Evolutionary conservation across 2,797 vertebrate species (phyloP).

Genomic region (Poecilia gillii): DNA sequence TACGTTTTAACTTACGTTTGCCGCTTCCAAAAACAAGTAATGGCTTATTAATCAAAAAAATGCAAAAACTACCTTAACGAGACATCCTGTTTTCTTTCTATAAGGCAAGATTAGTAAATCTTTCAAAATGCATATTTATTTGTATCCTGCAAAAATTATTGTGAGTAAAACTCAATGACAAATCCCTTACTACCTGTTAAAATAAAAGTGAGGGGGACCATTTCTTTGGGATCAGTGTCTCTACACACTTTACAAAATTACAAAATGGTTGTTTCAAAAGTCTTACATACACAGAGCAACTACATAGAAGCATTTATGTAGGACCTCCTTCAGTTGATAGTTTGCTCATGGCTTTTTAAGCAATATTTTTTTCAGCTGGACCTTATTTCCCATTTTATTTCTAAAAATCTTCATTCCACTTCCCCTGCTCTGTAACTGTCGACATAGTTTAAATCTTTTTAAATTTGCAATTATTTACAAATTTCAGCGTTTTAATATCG

Average conservation of each 20-base stretch:
- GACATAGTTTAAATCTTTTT: neutral
- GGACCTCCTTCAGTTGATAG: neutral
- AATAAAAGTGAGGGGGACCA: neutral
- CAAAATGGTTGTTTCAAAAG: neutral
- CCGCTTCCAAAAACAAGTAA: neutral
- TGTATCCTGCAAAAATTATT: neutral
- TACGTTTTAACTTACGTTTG: neutral
- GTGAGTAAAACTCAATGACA: neutral
- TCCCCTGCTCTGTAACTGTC: neutral
- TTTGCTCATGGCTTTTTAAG: neutral
- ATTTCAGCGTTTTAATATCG: neutral
- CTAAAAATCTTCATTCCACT: neutral
- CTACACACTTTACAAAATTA: neutral
- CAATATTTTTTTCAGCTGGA: neutral
- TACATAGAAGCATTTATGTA: neutral
- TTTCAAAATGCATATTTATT: neutral
- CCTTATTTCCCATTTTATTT: neutral
- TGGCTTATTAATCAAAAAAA: neutral
- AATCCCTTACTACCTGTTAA: neutral
- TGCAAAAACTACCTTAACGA: neutral
- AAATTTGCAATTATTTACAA: too few species aligned
- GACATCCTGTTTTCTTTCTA: neutral
- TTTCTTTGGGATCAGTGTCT: neutral
- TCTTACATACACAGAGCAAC: neutral
- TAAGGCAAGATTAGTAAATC: neutral